Evolutionary conservation across 2,888 invertebrate genomes (phyloP), one percentile per base, ranked within the genome.

Genomic region (Leptinotarsa tumamoca): DNA sequence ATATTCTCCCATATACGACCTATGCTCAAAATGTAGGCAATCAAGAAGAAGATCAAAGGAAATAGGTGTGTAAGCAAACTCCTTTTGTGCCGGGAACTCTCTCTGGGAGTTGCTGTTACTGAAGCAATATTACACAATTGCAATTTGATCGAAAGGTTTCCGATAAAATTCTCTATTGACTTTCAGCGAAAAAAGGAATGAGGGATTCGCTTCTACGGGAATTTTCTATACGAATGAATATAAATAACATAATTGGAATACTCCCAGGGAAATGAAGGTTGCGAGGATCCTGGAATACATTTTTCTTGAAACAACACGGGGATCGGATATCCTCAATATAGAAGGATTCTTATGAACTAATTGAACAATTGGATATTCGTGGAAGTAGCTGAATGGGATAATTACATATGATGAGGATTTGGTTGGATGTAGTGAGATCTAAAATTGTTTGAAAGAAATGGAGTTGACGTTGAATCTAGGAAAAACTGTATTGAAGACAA

Each of bases 51-150:
- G 83, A 84, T 85, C 85, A 85, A 85, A 85, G 85, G 77, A 78
- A 80, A 82, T 82, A 84, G 85, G 84, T 84, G 85, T 85, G 85
- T 85, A 82, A 77, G 85, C 81, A 85, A 85, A 85, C 85, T 85
- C 84, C 80, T 85, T 83, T 84, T 80, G 78, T 78, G 79, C 76
- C 78, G 76, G 78, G 78, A 80, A 80, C 78, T 78, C 79, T 76
- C 80, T 75, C 77, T 71, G 81, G 82, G 79, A 82, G 82, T 82
- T 78, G 77, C 77, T 80, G 80, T 80, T 80, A 80, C 78, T 76
- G 70, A 76, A 77, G 73, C 80, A 76, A 78, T 79, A 76, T 79
- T 76, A 79, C 77, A 72, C 58, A 33, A 58, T 73, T 73, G 79
- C 78, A 79, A 80, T 80, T 79, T 79, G 78, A 79, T 78, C 74